Percentiles rank a stretch among this genome's conserved stretches.
phyloP scores from a whole-genome alignment of 2,888 invertebrate species.

The Aporophyla lueneburgensis region DNA sequence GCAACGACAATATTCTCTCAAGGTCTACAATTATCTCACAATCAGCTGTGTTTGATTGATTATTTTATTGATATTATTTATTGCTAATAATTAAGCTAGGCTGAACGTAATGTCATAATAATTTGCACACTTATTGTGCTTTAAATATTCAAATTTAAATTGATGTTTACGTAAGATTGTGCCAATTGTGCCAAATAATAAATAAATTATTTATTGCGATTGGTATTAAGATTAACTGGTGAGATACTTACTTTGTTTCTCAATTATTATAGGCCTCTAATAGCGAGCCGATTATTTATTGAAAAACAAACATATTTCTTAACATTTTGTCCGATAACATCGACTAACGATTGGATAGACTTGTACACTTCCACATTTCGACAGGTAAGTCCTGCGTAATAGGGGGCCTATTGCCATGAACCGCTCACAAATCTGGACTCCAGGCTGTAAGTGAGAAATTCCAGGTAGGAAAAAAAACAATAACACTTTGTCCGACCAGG shows the following conservation, averaged over 20 bases:
- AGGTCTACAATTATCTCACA: constrained; percentile 51
- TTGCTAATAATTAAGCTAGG: constrained; percentile 51
- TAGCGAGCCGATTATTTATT: not conserved
- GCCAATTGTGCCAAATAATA: constrained; percentile 44
- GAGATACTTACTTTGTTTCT: constrained; percentile 31
- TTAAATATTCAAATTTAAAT: constrained; percentile 55
- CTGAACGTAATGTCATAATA: constrained; percentile 43
- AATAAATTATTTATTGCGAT: constrained; percentile 36
- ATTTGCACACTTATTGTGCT: constrained; percentile 59
- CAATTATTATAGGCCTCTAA: constrained; percentile 11
- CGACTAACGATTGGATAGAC: too few relatives aligned
- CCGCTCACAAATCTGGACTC: too few relatives aligned
- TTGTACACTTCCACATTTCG: too few relatives aligned
- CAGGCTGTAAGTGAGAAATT: too few relatives aligned
- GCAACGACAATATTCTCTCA: constrained; percentile 49
- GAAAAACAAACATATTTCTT: not conserved
- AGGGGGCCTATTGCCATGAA: too few relatives aligned
- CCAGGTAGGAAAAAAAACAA: too few relatives aligned
- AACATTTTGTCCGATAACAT: not conserved
- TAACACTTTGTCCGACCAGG: too few relatives aligned
- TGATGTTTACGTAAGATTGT: constrained; percentile 53
- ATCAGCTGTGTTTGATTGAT: constrained; percentile 59
- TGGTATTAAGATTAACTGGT: constrained; percentile 27
- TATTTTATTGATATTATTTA: constrained; percentile 59
- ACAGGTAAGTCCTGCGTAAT: too few relatives aligned